Base-by-base conservation (phyloP, 1,140 invertebrate species). In the Drosophila saltans region DNA sequence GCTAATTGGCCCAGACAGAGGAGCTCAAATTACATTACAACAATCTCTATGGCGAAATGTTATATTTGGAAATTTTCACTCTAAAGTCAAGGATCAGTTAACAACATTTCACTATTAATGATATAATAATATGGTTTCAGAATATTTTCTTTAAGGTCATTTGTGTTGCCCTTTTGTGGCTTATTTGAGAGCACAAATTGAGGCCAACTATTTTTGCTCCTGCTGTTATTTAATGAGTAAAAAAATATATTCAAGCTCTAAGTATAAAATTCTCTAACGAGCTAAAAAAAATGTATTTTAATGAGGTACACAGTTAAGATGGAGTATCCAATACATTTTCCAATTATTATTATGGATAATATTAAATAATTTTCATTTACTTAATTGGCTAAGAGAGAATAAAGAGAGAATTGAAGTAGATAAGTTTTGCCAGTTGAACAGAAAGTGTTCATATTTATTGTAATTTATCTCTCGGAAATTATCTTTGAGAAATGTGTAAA, bases 1-100 rank as follows among this genome's bases (percentile, higher is more conserved):
- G 72, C 76, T 80, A 86, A 83, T 88, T 86, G 82, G 80, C 79
- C 75, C 68, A 78, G 66, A 66, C 71, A 74, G 55, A 10, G 28
- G 8, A 11, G 26, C 11, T 57, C 55, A 57, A 57, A n/a, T 57
- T 57, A n/a, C 55, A 11, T 57, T 26, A 26, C 7, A 57, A 6
- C 45, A 16, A 48, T 48, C 21, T 48, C 21, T 16, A 24, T 48
- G 45, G n/a, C 16, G 8, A 52, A 33, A 33, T 57, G 28, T 30
- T 2, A 57, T 26, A 11, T n/a, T 28, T 36, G 3, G 3, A 7
- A 36, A 36, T 36, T 36, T 36, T 36, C 33, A 36, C 33, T 36
- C 3, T 36, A 36, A 7, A 48, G 16, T 48, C 16, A 26, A 26
- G 21, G 24, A 52, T 52, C 8, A 52, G 2, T 26, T 21, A 52